These are phyloP conservation scores for Sylvicola cinctus DNA, from an alignment of 2,888 invertebrate species.

Conservation along the genomic window DNA sequence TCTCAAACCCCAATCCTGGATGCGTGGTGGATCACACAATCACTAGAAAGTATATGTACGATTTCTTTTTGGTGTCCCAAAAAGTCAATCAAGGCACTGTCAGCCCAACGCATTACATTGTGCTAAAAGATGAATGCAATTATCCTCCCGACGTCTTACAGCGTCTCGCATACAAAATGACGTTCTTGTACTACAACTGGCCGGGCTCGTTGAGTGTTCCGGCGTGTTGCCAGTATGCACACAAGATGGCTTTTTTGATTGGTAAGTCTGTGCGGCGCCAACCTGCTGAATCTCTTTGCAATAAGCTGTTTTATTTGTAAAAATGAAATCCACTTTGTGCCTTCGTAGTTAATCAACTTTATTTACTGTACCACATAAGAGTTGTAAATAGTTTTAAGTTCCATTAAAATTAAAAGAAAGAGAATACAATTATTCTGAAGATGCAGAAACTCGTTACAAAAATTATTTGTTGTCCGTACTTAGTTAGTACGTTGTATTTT, in stretches of 20 bases:
- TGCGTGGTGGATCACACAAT: conserved; percentile 66
- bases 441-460: no score
- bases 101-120: conserved; percentile 77
- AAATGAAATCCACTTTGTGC: no score
- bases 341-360: no score
- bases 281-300: conserved; percentile 33
- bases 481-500: no score
- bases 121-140: conserved; percentile 48
- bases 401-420: no score
- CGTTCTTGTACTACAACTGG: conserved; percentile 90
- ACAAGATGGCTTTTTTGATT: conserved; percentile 71
- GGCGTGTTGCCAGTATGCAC: conserved; percentile 80
- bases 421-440: no score
- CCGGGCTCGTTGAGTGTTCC: conserved; percentile 83
- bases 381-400: no score
- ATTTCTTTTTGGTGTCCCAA: conserved; percentile 79
- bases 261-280: conserved; percentile 56
- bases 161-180: conserved; percentile 66
- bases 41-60: conserved; percentile 56
- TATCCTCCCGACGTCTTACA: conserved; percentile 68
- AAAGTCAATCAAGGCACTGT: conserved; percentile 87
- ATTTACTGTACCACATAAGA: no score
- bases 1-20: conserved; percentile 72
- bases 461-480: no score
- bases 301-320: conserved; percentile 52